Evolutionary conservation across 1,140 invertebrate genomes (phyloP), one percentile per base, ranked within the genome.

Genomic region (Periplaneta americana): DNA sequence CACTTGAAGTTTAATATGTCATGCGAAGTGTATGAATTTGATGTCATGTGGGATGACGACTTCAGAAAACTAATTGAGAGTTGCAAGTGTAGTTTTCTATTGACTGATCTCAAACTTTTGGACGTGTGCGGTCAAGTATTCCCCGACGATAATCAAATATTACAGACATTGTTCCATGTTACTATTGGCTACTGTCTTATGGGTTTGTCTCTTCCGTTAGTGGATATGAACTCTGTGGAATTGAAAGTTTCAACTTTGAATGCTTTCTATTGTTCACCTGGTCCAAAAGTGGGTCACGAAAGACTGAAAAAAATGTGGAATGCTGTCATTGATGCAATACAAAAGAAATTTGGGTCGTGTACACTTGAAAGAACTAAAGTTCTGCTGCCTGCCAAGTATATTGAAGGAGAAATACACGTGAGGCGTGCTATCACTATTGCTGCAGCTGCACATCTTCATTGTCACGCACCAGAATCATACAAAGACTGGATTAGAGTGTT

Each of bases 1-100:
- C 82, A 83, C 35, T 78, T 83, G 17, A 81, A 81, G 31, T 74
- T 81, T 22, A 81, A 83, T 48, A 80, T 75, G 22, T 22, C n/a
- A 10, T 79, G 57, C 76, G 48, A 32, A 32, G 80, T 81, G 32
- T 33, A 75, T 28, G 35, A 81, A 33, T 79, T 83, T 17, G 66
- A 78, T 17, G 37, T 35, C 8, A 74, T 83, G 15, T 77, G 74
- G 57, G 74, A 77, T 74, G n/a, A 15, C 8, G 32, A 76, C 4
- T 83, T 83, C 28, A 34, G n/a, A 11, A 22, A 77, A 11, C 35
- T 76, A 32, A 36, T 83, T 22, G 48, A 76, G 28, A 31, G 66
- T 28, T 32, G 36, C n/a, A 81, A 81, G 13, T 75, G 79, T 13
- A 36, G 34, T 66, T 83, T 83, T 35, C 39, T 83, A 11, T 48